Percentiles rank a stretch among this genome's conserved stretches.
These are phyloP conservation scores for Leucophenga montana DNA, from an alignment of 2,888 invertebrate genomes.

Conservation along the genomic window DNA sequence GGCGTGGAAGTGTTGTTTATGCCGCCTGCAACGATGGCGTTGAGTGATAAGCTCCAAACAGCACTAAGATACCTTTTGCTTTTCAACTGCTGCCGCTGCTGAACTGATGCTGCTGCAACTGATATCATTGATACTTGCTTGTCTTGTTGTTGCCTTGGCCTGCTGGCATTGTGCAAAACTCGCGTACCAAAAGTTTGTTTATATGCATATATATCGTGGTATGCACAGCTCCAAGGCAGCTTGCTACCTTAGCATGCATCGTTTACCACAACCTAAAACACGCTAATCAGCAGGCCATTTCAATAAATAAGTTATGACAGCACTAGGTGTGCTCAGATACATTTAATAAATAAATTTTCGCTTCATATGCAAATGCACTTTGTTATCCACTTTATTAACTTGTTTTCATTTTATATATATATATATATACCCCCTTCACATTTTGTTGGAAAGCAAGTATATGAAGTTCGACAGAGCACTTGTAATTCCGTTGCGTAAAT, in stretches of 20 bases:
- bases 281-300: conserved; percentile 16
- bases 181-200: too few species aligned
- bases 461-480: background rate
- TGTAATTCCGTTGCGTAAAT: too few species aligned
- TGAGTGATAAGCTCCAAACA: conserved; percentile 20
- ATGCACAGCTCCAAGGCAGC: too few species aligned
- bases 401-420: background rate
- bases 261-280: background rate
- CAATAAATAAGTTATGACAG: conserved; percentile 15
- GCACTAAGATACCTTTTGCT: too few species aligned
- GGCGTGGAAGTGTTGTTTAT: background rate
- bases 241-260: too few species aligned
- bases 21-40: conserved; percentile 8
- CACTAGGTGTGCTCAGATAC: conserved; percentile 5
- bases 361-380: conserved; percentile 2
- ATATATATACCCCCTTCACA: background rate
- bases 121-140: too few species aligned
- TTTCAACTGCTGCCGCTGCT: background rate
- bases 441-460: background rate
- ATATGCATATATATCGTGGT: too few species aligned
- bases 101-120: background rate
- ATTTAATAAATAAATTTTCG: background rate
- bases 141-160: background rate
- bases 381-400: background rate
- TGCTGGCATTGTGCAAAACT: background rate